Evolutionary conservation across 2,113 vertebrate genomes (phyloP).

Genomic region (Parus major): DNA sequence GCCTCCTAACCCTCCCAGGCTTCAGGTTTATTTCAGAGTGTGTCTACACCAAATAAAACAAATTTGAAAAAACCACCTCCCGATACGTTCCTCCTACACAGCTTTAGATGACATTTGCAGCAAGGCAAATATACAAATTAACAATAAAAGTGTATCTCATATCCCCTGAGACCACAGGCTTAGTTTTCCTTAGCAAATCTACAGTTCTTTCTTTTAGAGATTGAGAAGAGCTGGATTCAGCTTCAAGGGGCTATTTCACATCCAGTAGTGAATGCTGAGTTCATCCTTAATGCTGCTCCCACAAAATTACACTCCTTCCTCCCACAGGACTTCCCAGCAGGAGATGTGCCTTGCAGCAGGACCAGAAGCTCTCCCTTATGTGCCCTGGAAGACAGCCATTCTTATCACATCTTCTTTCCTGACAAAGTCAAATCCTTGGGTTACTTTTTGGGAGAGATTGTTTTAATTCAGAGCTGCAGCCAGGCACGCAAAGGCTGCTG

Average conservation of each 20-base stretch:
- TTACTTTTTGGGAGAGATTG: fast-evolving
- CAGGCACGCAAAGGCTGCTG: fast-evolving
- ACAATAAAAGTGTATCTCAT: neutral
- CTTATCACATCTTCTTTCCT: neutral
- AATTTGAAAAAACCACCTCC: neutral
- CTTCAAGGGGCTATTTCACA: neutral
- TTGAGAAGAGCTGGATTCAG: neutral
- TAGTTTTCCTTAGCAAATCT: neutral
- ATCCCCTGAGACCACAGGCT: neutral
- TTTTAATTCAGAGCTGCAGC: neutral
- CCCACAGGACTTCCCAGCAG: neutral
- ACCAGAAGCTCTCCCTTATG: neutral
- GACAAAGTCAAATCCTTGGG: neutral
- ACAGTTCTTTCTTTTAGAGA: neutral
- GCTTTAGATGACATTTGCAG: neutral
- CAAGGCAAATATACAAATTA: conserved; percentile 18
- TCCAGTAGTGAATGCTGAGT: neutral
- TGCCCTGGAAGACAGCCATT: neutral
- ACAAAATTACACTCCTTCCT: neutral
- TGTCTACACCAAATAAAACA: neutral
- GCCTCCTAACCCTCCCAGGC: no score
- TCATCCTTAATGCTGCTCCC: neutral
- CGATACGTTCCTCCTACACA: neutral
- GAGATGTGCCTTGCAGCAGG: neutral
- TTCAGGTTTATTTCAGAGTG: neutral